Base-by-base conservation (phyloP, 92 coral and sea anemone species). In the Virgularia gustaviana region DNA sequence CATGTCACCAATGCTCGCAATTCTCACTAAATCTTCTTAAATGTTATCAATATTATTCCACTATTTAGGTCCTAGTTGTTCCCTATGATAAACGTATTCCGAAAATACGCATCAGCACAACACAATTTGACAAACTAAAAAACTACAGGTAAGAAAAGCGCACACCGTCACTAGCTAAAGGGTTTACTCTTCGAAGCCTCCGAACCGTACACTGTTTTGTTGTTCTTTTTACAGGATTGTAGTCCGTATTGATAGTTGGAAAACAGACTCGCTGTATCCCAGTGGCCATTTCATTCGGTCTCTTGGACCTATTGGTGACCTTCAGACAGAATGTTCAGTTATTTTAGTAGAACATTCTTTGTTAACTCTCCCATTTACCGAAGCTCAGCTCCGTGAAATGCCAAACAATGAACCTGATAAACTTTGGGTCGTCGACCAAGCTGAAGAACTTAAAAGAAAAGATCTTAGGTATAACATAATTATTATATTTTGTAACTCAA, bases 201-300 rank as follows among this genome's bases (percentile, higher is more conserved):
- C n/a, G n/a, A n/a, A n/a, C n/a, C n/a, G n/a, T n/a, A n/a, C n/a
- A n/a, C n/a, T n/a, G n/a, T n/a, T n/a, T n/a, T n/a, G n/a, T n/a
- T n/a, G n/a, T n/a, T n/a, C n/a, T n/a, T n/a, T 23, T 28, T 28
- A 22, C 15, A 90, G 96, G 62, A 81, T 90, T 45, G 79, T 90
- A 16, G 96, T 90, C 31, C 89, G 96, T 65, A 82, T 90, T 77
- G 96, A 90, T 70, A 81, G 74, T 61, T 90, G 96, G 96, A 89
- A 84, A 29, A 85, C 77, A 36, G 78, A 76, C 71, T 90, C 96
- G 31, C 73, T 85, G 88, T 90, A 87, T 80, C 96, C 96, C 38
- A 87, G 67, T 53, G 96, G 96, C 10, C 96, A 90, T 71, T 90
- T 90, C 72, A 91, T 90, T 36, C 90, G 94, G 38, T 81, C 96